Conservation (phyloP, 2,797 vertebrate species). For the Sardinella longiceps region DNA sequence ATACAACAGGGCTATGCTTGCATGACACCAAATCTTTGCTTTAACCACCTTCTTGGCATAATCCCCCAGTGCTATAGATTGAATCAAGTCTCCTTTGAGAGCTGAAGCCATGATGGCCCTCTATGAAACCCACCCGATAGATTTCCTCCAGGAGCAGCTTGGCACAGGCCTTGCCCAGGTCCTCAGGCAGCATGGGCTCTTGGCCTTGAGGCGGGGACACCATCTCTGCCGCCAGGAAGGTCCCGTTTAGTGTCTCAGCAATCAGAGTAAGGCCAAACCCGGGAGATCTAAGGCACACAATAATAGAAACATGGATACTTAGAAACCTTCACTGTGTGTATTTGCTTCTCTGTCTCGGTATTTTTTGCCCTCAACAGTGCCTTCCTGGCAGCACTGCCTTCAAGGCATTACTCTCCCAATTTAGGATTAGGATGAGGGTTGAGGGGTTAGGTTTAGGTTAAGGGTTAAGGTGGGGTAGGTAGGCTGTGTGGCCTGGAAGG, state of each 20-base stretch:
- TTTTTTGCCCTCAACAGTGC: no score
- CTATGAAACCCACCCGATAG: slow-evolving; percentile 80
- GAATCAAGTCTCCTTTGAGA: neutral
- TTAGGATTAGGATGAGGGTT: no score
- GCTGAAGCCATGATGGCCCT: neutral
- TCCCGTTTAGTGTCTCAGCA: slow-evolving; percentile 89
- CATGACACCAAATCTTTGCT: no score
- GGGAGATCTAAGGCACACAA: slow-evolving; percentile 80
- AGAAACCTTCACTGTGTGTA: neutral
- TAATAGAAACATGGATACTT: neutral
- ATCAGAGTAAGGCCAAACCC: slow-evolving; percentile 92
- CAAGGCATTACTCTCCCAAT: no score
- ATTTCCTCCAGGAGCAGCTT: slow-evolving; percentile 91
- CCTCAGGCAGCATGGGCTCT: slow-evolving; percentile 84
- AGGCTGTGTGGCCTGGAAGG: no score
- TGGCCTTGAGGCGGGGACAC: slow-evolving; percentile 90
- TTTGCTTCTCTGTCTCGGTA: no score
- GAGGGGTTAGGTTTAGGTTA: no score
- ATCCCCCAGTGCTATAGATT: no score
- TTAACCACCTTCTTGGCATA: no score
- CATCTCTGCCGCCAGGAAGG: slow-evolving; percentile 89
- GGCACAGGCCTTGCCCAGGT: slow-evolving; percentile 89
- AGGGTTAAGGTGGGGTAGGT: no score
- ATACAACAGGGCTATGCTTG: no score
- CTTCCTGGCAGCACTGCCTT: no score